Base-by-base conservation (phyloP, 2,888 invertebrate genomes). In the Spicauda simplicius region DNA sequence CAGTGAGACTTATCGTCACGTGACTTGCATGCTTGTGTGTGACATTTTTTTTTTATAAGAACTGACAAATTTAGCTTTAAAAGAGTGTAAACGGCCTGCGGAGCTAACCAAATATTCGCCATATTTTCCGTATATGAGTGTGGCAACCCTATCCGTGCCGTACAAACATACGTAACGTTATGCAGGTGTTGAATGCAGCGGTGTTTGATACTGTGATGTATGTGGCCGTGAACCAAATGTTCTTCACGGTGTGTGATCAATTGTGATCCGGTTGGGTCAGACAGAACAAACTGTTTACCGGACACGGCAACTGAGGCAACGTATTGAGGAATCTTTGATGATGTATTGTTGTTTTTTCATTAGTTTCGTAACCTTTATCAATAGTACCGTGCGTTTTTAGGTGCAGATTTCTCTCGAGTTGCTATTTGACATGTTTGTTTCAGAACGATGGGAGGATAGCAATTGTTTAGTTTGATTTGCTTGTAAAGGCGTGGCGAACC, bases 341-440 rank as follows among this genome's bases (percentile, higher is more conserved):
- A 88, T 84, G 89, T 85, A 91, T 92, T 92, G 91, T 91, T 91
- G 85, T 85, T 85, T 81, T 85, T 87, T 82, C 84, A 85, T 86
- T 80, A 81, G 75, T 88, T 82, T 80, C 73, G 84, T 84, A 87
- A 88, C 79, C 74, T 72, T 73, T 78, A 78, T 74, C 69, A 62
- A 69, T 54, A 20, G 41, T 37, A 41, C 25, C 48, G 58, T 25
- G 12, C 37, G 25, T 25, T 20, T 25, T 25, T 48, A 6, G 16
- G 6, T 48, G 48, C 48, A 48, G 48, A 48, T 48, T 16, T 48
- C 33, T 6, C 10, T 33, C 25, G 10, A 33, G 8, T 33, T 33
- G 10, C 0, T 33, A 33, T 33, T 33, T 33, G 7, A 33, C 10
- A 10, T 10, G 33, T 33, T 6, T 33, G 33, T 33, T 33, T 33